Conservation (phyloP, 2,797 vertebrate species). For the Intellagama lesueurii region DNA sequence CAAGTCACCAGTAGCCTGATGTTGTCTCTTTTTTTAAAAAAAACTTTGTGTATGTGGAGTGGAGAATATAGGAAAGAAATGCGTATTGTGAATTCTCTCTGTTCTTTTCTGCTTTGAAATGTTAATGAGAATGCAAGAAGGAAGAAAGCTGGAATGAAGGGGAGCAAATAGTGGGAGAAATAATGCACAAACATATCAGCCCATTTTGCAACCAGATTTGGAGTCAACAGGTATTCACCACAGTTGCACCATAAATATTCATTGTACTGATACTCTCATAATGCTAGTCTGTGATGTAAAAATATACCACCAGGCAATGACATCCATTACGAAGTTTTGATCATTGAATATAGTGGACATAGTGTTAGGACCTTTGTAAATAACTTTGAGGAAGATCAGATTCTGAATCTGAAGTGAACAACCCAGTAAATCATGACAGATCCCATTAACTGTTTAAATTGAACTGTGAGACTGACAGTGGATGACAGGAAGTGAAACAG, state of each 20-base stretch:
- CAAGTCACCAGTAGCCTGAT: conserved; percentile 50
- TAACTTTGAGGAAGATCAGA: not conserved
- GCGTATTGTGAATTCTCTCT: conserved; percentile 42
- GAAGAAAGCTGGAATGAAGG: conserved; percentile 39
- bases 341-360: not conserved
- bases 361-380: not conserved
- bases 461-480: not conserved
- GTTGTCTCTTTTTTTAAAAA: conserved; percentile 24
- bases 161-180: conserved; percentile 44
- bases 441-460: conserved; percentile 13
- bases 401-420: accelerated
- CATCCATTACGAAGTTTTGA: not conserved
- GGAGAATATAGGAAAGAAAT: conserved; percentile 44
- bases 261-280: not conserved
- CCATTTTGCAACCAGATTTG: conserved; percentile 32
- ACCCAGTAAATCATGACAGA: not conserved
- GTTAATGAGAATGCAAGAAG: conserved; percentile 33
- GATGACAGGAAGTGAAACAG: not conserved
- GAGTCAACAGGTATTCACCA: not conserved
- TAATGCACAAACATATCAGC: conserved; percentile 44
- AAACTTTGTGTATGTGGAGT: conserved; percentile 26
- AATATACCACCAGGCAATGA: not conserved
- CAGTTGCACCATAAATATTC: conserved; percentile 54
- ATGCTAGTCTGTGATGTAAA: not conserved
- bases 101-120: conserved; percentile 60